These are phyloP conservation scores for Sciaenops ocellatus DNA, from an alignment of 2,797 vertebrate genomes.

Conservation along the genomic window DNA sequence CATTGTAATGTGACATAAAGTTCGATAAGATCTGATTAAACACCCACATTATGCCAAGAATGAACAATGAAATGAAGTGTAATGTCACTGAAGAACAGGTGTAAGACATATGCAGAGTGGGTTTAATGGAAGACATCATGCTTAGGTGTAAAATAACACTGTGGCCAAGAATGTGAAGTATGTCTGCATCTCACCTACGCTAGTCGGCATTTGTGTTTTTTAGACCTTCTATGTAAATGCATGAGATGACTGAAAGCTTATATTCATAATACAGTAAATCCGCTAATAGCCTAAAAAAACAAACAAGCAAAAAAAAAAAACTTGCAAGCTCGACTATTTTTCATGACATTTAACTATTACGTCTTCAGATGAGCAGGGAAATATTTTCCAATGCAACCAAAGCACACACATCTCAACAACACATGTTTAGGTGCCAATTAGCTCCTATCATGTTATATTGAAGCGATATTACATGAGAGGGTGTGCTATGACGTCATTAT, in stretches of 20 bases:
- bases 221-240: slow-evolving; percentile 5
- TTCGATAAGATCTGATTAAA: neutral
- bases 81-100: neutral
- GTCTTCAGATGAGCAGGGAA: neutral
- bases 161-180: slow-evolving; percentile 31
- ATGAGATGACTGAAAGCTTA: slow-evolving; percentile 7
- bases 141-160: slow-evolving; percentile 34
- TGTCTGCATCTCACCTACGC: slow-evolving; percentile 36
- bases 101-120: slow-evolving; percentile 42
- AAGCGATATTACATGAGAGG: too few relatives aligned
- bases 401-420: neutral
- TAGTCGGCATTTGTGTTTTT: slow-evolving; percentile 18
- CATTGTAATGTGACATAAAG: neutral
- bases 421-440: neutral
- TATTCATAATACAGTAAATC: slow-evolving; percentile 3
- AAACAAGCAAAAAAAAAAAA: neutral
- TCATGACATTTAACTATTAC: neutral
- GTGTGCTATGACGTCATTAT: too few relatives aligned
- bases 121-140: slow-evolving; percentile 46
- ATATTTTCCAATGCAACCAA: neutral
- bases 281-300: neutral
- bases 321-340: neutral
- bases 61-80: slow-evolving; percentile 4
- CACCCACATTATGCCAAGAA: neutral
- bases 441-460: too few relatives aligned